Percentiles rank a stretch among this genome's conserved stretches.
Conservation (phyloP, 2,888 invertebrate genomes). For the Venustoraphidia nigricollis region DNA sequence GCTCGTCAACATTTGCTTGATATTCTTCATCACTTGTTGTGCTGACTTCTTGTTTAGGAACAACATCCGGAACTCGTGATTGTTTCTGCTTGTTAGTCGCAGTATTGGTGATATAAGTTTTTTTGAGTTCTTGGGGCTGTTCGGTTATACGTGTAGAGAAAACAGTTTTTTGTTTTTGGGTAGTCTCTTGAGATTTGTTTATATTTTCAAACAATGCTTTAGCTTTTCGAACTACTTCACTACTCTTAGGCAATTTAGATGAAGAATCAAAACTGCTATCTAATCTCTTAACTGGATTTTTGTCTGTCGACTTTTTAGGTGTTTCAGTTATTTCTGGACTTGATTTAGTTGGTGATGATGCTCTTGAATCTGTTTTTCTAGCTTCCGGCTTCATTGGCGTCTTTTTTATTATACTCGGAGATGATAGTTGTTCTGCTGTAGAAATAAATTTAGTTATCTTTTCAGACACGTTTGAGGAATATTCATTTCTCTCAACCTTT, state of each 20-base stretch:
- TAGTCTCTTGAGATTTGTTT: conserved; percentile 20
- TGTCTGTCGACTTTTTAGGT: conserved; percentile 9
- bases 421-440: conserved; percentile 40
- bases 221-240: conserved; percentile 52
- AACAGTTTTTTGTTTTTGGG: conserved; percentile 16
- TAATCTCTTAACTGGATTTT: conserved; percentile 15
- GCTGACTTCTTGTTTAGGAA: conserved; percentile 9
- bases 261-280: conserved; percentile 1
- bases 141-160: not conserved
- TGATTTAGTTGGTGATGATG: conserved; percentile 3
- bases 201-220: conserved; percentile 56
- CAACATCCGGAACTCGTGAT: conserved; percentile 9
- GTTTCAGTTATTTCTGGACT: conserved; percentile 7
- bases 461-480: conserved; percentile 44
- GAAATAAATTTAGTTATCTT: conserved; percentile 47
- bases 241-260: conserved; percentile 31
- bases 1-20: not conserved
- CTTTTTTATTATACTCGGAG: conserved; percentile 25
- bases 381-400: conserved; percentile 3
- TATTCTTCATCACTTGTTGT: not conserved
- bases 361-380: conserved; percentile 2
- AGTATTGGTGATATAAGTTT: not conserved
- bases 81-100: not conserved
- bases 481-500: conserved; percentile 32
- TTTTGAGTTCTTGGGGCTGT: not conserved